phyloP scores from a whole-genome alignment of 2,888 invertebrate genomes.

The Heliothis peltigera region DNA sequence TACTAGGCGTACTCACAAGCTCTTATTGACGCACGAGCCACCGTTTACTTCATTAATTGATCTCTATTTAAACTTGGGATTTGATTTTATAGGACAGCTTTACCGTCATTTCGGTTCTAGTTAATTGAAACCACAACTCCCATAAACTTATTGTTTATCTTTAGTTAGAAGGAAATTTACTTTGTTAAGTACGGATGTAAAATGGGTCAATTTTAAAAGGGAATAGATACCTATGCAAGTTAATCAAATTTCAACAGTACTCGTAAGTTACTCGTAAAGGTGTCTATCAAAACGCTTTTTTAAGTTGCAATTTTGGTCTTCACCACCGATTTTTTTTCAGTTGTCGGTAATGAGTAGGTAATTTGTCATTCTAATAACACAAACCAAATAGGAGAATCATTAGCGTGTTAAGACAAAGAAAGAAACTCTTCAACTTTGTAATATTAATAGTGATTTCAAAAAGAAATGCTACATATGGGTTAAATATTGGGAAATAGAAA shows the following conservation, averaged over 20 bases:
- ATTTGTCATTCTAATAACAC: too few species aligned
- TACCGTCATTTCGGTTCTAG: constrained; percentile 47
- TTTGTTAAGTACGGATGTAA: neutral
- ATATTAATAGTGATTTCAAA: too few species aligned
- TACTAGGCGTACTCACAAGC: constrained; percentile 53
- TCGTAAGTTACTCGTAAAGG: too few species aligned
- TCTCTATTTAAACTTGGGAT: constrained; percentile 28
- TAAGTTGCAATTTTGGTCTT: too few species aligned
- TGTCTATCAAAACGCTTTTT: too few species aligned
- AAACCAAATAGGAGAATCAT: too few species aligned
- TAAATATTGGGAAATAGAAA: too few species aligned
- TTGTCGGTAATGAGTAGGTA: too few species aligned
- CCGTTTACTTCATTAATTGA: constrained; percentile 31
- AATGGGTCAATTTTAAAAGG: constrained; percentile 24
- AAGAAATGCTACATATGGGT: too few species aligned
- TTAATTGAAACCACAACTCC: constrained; percentile 57
- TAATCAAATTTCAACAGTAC: neutral
- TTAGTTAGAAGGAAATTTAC: constrained; percentile 22
- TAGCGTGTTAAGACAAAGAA: too few species aligned
- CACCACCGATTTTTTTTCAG: too few species aligned
- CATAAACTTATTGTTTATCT: constrained; percentile 30
- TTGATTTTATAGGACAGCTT: constrained; percentile 27
- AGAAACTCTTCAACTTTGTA: too few species aligned
- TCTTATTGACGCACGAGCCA: constrained; percentile 73
- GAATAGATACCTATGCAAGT: neutral